Percentiles rank a stretch among this genome's conserved stretches.
Evolutionary conservation across 2,888 invertebrate genomes (phyloP).

Genomic region (Meiosimyza decipiens): DNA sequence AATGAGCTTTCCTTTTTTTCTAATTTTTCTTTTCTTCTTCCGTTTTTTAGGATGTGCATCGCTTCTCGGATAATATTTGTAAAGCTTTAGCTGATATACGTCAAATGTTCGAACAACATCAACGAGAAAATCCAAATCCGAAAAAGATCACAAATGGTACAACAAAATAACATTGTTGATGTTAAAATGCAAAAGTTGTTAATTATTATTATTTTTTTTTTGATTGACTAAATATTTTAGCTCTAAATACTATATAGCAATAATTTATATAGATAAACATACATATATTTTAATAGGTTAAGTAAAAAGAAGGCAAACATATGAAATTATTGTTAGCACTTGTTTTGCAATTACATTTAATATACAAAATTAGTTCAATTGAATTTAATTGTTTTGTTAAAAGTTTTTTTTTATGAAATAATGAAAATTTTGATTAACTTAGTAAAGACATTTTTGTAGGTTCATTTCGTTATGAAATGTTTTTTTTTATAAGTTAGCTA

Average conservation of each 20-base stretch:
- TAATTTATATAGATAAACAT: slow-evolving; percentile 9
- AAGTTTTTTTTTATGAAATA: background rate
- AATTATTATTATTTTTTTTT: slow-evolving; percentile 55
- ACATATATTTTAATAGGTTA: no score
- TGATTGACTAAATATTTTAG: slow-evolving; percentile 18
- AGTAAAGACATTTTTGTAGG: no score
- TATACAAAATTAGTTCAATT: slow-evolving; percentile 38
- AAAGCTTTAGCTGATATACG: slow-evolving; percentile 79
- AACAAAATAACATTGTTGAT: slow-evolving; percentile 23
- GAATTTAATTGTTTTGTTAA: slow-evolving; percentile 35
- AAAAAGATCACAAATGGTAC: slow-evolving; percentile 54
- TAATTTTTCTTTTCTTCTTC: slow-evolving; percentile 36
- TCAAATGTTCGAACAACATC: slow-evolving; percentile 73
- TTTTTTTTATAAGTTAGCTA: no score
- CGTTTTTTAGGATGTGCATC: slow-evolving; percentile 77
- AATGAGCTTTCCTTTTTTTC: slow-evolving; percentile 10
- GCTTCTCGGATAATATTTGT: slow-evolving; percentile 81
- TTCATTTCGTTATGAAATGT: no score
- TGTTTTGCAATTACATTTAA: slow-evolving; percentile 28
- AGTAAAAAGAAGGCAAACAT: background rate
- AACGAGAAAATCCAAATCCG: slow-evolving; percentile 56
- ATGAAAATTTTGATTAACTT: no score
- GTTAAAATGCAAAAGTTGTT: slow-evolving; percentile 39
- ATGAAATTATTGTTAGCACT: slow-evolving; percentile 31
- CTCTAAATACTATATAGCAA: slow-evolving; percentile 21